Evolutionary conservation across 2,888 invertebrate genomes (phyloP), one percentile per base, ranked within the genome.

Genomic region (Nomada fucata): DNA sequence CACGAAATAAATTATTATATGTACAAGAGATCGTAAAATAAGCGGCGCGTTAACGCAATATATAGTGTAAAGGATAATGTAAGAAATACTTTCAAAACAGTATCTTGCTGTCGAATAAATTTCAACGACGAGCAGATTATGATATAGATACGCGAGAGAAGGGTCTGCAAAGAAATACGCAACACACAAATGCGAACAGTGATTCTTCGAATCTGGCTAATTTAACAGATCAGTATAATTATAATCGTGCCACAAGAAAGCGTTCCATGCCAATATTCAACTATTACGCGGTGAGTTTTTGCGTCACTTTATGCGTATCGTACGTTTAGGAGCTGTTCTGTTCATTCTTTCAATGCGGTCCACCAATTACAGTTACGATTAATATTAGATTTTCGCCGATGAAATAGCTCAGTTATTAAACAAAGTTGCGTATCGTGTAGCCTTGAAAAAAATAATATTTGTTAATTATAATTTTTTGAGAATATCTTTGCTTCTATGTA

Each of bases 271-370:
- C 89, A 89, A 91, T 91, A 91, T 90, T 89, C 88, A 88, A 87
- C 84, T 87, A 89, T 91, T 89, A 91, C 89, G 86, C 86, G 86
- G 85, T 86, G 89, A 89, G 89, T 91, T 91, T 91, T 90, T 89
- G 84, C 84, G 83, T 89, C 88, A 84, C 89, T 89, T 89, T 59
- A 47, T 76, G 36, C 15, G 57, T 57, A 53, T 64, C 44, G 60
- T 59, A 47, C 64, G 47, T 57, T 72, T 67, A 36, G n/a, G 10
- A 20, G n/a, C 53, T 61, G 18, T 47, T 29, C 20, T 29, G 20
- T 53, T 26, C 15, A 63, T 47, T 47, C 42, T 29, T 29, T 29
- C 29, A 29, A 29, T 29, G 29, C 29, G 29, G 5, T 7, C 29
- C 29, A 5, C 0, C 29, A 29, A 29, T 29, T 29, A 29, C 29